Evolutionary conservation across 1,140 invertebrate genomes (phyloP).

Genomic region (Melitaea cinxia): DNA sequence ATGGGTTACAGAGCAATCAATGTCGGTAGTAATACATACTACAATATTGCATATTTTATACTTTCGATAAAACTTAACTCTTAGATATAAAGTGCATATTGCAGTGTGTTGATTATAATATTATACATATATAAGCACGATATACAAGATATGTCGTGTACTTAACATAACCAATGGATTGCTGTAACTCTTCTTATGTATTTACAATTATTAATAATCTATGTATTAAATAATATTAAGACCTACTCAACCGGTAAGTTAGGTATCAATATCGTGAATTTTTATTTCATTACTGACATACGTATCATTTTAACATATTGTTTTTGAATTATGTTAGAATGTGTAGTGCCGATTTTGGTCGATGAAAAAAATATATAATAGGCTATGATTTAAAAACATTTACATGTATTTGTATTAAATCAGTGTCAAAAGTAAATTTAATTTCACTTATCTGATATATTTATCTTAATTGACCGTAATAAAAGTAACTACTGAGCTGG

Average conservation of each 20-base stretch:
- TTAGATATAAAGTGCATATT: neutral
- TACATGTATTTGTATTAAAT: neutral
- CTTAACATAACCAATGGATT: no score
- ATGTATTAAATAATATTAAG: no score
- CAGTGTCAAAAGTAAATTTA: neutral
- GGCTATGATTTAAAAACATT: neutral
- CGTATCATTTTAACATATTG: no score
- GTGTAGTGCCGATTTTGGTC: no score
- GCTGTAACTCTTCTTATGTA: no score
- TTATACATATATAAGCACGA: neutral
- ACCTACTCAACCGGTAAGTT: no score
- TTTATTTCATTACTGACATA: no score
- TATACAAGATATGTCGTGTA: neutral
- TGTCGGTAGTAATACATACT: neutral
- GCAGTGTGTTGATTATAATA: no score
- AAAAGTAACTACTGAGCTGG: neutral
- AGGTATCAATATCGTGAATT: no score
- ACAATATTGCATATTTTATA: conserved; percentile 5
- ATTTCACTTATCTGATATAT: neutral
- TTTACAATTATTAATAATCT: no score
- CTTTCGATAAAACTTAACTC: neutral
- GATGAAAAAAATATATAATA: neutral
- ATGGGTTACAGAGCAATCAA: neutral
- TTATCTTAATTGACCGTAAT: conserved; percentile 1
- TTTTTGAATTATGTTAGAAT: no score